Base-by-base conservation (phyloP, 2,797 vertebrate species). In the Xiphorhynchus erythropygius region DNA sequence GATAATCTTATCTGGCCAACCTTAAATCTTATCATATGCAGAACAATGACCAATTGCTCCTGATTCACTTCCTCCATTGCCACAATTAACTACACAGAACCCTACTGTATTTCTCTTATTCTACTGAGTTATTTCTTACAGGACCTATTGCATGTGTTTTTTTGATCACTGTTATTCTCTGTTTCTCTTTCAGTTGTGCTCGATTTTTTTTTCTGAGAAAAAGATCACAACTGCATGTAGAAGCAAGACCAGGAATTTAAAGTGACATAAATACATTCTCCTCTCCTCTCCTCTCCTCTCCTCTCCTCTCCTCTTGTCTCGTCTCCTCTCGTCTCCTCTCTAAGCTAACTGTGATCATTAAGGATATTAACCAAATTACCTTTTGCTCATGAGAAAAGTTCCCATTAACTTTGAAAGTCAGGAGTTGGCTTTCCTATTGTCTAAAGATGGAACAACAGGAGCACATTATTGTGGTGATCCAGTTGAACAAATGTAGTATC, bases 281-380 rank as follows among this genome's bases (percentile, higher is more conserved):
- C 6, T 32, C 55, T 18, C 0, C 18, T 4, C 14, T 33, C 1
- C 30, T 9, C 27, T 25, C 1, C 15, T 5, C 23, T 16, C 1
- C 10, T 3, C 49, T 27, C 2, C 13, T 13, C 27, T 47, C 17
- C 18, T 62, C 12, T 62, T n/a, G n/a, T n/a, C n/a, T n/a, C n/a
- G n/a, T n/a, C n/a, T n/a, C n/a, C n/a, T n/a, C n/a, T n/a, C n/a
- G n/a, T n/a, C n/a, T 47, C 17, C 18, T 62, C 12, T 62, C 21
- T 52, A 76, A 71, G 24, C 8, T 76, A 65, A 74, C 24, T 32
- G 7, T 42, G 17, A 7, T 84, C 33, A 56, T 63, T 60, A 39
- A 68, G 69, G 18, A 42, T 15, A 16, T 64, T 33, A 75, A 37
- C 47, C 56, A 68, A 82, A 86, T n/a, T 37, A 63, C 14, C n/a